Base-by-base conservation (phyloP, 1,140 invertebrate species). In the Macrobrachium nipponense region DNA sequence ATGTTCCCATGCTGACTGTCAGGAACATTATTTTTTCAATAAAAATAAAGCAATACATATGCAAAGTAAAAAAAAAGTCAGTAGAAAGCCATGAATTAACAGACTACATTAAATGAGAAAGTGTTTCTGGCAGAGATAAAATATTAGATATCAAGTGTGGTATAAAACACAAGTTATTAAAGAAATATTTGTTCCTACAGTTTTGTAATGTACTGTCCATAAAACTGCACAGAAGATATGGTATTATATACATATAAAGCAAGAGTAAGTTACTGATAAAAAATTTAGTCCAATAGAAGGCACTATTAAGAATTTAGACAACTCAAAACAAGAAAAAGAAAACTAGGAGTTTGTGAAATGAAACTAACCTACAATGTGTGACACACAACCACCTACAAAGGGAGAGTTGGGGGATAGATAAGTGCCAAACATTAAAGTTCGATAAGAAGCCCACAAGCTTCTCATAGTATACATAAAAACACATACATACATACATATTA, bases 301-400 rank as follows among this genome's bases (percentile, higher is more conserved):
- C 75, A 85, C 62, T 79, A 59, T 36, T 36, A 85, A 36, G 23
- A 61, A 51, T 82, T 10, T 23, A 23, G 73, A 79, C 43, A 70
- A 70, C 60, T 70, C 12, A 86, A 77, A 70, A 36, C 7, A 76
- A 73, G n/a, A 36, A 82, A 51, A 82, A 82, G 27, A 36, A 36
- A 36, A 36, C 76, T 20, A 44, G 72, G 60, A 82, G 60, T 78
- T 86, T 70, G 62, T 73, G 58, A 79, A 86, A 80, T 79, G 58
- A 86, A 79, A 87, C 85, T 87, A 87, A 87, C 85, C 85, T 87
- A 87, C 43, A 73, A 77, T 64, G 72, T 87, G 85, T 44, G 85
- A 81, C 66, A 87, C 78, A 81, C 85, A 87, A 87, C 85, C 79
- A 81, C 85, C 85, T 87, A 87, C 79, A 75, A 81, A 81, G 61